These are phyloP conservation scores for Chirona hameri DNA, from an alignment of 2,888 invertebrate species.

Conservation along the genomic window DNA sequence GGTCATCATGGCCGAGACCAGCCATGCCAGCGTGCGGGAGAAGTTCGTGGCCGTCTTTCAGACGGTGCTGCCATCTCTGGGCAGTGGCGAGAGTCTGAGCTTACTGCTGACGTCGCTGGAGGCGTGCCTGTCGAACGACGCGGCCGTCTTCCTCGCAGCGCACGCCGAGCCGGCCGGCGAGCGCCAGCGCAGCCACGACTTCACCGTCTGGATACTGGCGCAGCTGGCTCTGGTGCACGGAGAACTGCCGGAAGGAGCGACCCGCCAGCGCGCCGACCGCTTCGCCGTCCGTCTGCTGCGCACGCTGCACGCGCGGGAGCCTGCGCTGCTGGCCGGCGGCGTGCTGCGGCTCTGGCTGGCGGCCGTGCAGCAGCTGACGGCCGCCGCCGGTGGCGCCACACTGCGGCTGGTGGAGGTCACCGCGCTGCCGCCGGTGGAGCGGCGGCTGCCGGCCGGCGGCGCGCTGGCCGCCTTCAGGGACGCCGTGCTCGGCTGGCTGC, in stretches of 20 bases:
- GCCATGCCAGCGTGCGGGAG: neutral
- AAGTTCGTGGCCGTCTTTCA: slow-evolving; percentile 6
- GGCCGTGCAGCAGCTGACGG: neutral
- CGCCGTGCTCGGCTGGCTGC: neutral
- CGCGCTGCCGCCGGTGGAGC: neutral
- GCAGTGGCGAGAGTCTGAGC: neutral
- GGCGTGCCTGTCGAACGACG: neutral
- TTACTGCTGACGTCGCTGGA: slow-evolving; percentile 5
- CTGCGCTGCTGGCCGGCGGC: neutral
- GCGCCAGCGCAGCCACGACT: neutral
- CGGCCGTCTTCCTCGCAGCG: neutral
- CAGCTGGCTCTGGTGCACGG: neutral
- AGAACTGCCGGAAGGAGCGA: neutral
- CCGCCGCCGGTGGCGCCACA: neutral
- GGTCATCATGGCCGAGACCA: neutral
- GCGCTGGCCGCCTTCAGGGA: neutral
- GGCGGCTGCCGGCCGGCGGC: neutral
- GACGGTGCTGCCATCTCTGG: slow-evolving; percentile 11
- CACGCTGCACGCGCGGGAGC: neutral
- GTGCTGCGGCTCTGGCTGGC: neutral
- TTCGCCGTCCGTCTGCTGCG: slow-evolving; percentile 1
- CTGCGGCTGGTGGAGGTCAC: neutral
- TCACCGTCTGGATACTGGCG: neutral
- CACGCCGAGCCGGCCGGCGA: neutral
- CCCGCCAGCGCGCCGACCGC: neutral